phyloP scores from a whole-genome alignment of 2,113 vertebrate species.

The Corapipo altera region DNA sequence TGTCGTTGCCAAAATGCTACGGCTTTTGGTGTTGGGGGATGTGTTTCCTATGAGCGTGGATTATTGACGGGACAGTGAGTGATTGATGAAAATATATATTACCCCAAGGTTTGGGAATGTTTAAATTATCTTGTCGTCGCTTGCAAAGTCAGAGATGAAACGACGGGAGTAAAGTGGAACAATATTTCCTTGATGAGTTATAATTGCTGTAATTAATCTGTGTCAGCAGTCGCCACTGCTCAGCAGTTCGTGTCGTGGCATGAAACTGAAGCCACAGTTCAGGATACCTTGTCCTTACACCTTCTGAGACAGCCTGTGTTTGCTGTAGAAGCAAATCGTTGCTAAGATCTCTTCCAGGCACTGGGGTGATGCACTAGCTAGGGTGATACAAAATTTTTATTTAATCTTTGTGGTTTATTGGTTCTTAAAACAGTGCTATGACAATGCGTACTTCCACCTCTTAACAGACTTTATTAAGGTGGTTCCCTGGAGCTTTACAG shows the following conservation, averaged over 20 bases:
- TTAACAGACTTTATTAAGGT: background rate
- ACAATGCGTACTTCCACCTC: background rate
- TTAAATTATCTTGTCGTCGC: background rate
- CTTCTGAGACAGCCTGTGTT: background rate
- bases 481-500: background rate
- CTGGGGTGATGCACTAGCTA: background rate
- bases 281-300: background rate
- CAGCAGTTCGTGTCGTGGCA: background rate
- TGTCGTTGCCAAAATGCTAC: background rate
- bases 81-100: background rate
- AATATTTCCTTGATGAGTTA: background rate
- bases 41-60: background rate
- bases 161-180: background rate
- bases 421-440: background rate
- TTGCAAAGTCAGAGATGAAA: background rate
- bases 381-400: background rate
- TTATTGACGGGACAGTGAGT: background rate
- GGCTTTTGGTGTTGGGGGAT: background rate
- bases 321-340: background rate
- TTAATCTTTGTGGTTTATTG: background rate
- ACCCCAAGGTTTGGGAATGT: background rate
- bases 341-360: background rate
- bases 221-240: rapidly evolving
- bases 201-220: background rate
- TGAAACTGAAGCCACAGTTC: background rate